Conservation (phyloP, 2,888 invertebrate genomes). For the Aleiodes testaceus region DNA sequence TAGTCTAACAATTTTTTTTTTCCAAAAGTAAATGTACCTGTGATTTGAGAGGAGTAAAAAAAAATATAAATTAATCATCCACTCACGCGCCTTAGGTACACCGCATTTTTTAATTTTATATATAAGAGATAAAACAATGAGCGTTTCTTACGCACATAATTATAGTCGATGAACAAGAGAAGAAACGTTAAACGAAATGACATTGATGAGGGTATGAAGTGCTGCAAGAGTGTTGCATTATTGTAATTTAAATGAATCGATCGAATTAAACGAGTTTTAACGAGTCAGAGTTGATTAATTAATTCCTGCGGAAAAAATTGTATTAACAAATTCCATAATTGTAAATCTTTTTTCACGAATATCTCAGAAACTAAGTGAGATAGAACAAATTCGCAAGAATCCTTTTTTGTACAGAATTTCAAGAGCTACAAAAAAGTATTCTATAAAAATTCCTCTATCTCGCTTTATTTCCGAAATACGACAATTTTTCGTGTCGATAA, state of each 20-base stretch:
- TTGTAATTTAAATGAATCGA: slow-evolving; percentile 30
- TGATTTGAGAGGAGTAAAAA: slow-evolving; percentile 40
- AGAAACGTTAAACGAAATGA: slow-evolving; percentile 25
- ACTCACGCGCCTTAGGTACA: slow-evolving; percentile 51
- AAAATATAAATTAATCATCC: slow-evolving; percentile 36
- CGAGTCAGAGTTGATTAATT: slow-evolving; percentile 17
- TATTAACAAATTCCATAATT: no score
- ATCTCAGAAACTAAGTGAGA: no score
- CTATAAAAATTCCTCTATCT: no score
- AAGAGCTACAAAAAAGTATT: no score
- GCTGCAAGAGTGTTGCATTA: slow-evolving; percentile 47
- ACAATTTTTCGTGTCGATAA: background rate
- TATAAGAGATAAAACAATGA: slow-evolving; percentile 32
- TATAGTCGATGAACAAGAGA: slow-evolving; percentile 38
- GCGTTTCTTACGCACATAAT: slow-evolving; percentile 47
- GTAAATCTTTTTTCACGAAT: no score
- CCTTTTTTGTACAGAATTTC: background rate
- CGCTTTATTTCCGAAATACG: no score
- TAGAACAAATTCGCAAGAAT: no score
- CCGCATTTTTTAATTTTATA: slow-evolving; percentile 56
- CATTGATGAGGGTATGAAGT: slow-evolving; percentile 13
- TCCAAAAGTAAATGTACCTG: slow-evolving; percentile 47
- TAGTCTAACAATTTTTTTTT: slow-evolving; percentile 9
- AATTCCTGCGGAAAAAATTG: background rate
- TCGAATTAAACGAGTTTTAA: slow-evolving; percentile 36